Percentiles rank a stretch among this genome's conserved stretches.
Conservation (phyloP, 2,888 invertebrate genomes). For the Troides helena region DNA sequence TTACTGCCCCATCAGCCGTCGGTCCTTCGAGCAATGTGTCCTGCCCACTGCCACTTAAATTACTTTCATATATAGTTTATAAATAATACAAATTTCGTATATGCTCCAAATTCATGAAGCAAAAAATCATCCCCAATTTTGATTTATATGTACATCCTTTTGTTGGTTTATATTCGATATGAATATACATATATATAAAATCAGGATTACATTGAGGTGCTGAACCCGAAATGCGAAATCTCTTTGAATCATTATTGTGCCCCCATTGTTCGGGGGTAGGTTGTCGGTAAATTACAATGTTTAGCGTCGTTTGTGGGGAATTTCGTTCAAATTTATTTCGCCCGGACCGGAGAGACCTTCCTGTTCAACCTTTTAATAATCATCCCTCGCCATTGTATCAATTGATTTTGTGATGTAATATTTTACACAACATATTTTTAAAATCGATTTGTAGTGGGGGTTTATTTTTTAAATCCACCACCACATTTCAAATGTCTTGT, state of each 20-base stretch:
- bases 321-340: slow-evolving; percentile 36
- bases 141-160: neutral
- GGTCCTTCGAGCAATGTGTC: no score
- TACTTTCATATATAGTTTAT: no score
- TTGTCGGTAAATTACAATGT: slow-evolving; percentile 37
- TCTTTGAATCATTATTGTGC: slow-evolving; percentile 30
- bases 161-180: neutral
- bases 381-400: neutral
- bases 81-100: no score
- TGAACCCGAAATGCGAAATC: slow-evolving; percentile 14
- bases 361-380: neutral
- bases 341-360: slow-evolving; percentile 29
- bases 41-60: no score
- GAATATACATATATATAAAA: neutral
- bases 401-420: neutral
- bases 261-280: slow-evolving; percentile 35
- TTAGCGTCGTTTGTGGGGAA: slow-evolving; percentile 30
- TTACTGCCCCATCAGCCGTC: no score
- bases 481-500: no score
- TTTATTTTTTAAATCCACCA: neutral
- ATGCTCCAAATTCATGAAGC: neutral
- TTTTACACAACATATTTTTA: neutral
- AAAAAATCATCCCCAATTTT: neutral
- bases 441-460: neutral
- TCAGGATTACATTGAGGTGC: neutral